Base-by-base conservation (phyloP, 2,797 vertebrate genomes). In the Pogoniulus pusillus region DNA sequence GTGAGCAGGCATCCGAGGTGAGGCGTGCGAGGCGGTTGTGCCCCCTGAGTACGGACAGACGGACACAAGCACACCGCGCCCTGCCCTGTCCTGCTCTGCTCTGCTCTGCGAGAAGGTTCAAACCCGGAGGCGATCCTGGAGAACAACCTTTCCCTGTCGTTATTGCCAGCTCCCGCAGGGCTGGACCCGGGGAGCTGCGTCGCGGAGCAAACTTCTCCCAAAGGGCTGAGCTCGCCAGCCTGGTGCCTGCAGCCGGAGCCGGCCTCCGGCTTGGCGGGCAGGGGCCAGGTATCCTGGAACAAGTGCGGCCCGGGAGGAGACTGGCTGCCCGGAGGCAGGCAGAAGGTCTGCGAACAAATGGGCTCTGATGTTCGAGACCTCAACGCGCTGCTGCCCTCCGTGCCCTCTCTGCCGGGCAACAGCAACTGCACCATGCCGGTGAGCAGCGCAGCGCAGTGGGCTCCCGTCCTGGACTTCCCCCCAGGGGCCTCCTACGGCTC, bases 361-460 rank as follows among this genome's bases (percentile, higher is more conserved):
- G 98, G 98, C 94, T 98, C 99, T 78, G 99, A 99, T 45, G 96
- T 99, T 83, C 98, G 98, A 91, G 99, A 99, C 83, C 98, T 99
- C 93, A 99, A 99, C 96, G 97, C 98, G 62, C 97, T 99, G 86
- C 97, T 99, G 85, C 98, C 99, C 5, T 97, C 98, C 0, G 97
- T 99, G 70, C 97, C 98, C 68, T 97, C 98, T 49, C 96, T 99
- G 92, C 97, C 98, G 82, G 96, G 97, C 62, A 97, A 96, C 80
- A 97, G 98, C 15, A 97, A 97, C 95, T 99, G 99, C 88, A 96
- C 98, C 90, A 97, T 99, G 97, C 97, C 98, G 1, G 98, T 98
- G 75, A 97, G 98, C 68, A 96, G 98, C 37, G 98, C 98, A 54
- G 98, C 98, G 29, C 99, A 99, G 97, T 99, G 99, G 99, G 98